Conservation (phyloP, 2,888 invertebrate genomes). For the Chrysotoxum bicinctum region DNA sequence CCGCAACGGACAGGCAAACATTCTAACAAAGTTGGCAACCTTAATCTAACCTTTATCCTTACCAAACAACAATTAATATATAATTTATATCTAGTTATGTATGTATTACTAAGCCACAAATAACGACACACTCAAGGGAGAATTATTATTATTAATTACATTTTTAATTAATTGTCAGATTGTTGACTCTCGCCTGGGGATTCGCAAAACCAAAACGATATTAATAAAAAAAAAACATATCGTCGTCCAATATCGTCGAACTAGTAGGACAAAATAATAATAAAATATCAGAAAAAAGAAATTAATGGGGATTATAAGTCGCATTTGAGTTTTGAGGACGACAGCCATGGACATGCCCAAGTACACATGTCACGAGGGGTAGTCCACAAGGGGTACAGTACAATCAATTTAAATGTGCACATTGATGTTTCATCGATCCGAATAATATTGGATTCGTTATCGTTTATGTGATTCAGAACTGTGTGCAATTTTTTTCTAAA, state of each 20-base stretch:
- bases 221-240: not conserved
- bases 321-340: conserved; percentile 5
- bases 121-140: conserved; percentile 46
- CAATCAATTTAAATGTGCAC: conserved; percentile 50
- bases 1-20: too few relatives aligned
- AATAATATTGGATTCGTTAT: conserved; percentile 64
- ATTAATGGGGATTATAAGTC: conserved; percentile 19
- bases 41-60: not conserved
- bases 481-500: conserved; percentile 62
- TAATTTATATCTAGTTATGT: conserved; percentile 40
- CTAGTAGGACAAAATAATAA: not conserved
- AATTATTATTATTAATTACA: conserved; percentile 64
- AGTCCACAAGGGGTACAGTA: not conserved
- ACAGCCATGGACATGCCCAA: too few relatives aligned
- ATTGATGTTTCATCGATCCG: conserved; percentile 65
- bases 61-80: conserved; percentile 11
- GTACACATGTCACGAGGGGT: not conserved
- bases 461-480: conserved; percentile 46
- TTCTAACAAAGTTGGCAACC: not conserved
- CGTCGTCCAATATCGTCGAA: not conserved
- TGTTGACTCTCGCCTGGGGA: conserved; percentile 58
- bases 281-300: not conserved
- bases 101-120: conserved; percentile 37
- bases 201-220: conserved; percentile 9
- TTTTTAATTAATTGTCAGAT: conserved; percentile 72